phyloP scores from a whole-genome alignment of 53 echinoderm and acorn worm species.

The Mesocentrotus franciscanus region DNA sequence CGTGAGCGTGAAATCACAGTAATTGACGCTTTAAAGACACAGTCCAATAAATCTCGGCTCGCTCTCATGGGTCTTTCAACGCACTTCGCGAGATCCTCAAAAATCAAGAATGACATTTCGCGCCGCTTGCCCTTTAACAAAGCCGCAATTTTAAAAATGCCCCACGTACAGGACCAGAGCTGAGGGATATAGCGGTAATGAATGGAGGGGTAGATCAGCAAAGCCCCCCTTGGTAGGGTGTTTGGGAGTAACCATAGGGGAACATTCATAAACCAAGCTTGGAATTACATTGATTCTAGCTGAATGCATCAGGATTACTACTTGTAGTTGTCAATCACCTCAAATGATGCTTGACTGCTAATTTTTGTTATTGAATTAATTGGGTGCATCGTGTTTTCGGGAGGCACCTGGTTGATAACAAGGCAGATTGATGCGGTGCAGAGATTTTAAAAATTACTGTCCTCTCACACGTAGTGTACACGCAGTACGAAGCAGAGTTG shows the following conservation, averaged over 20 bases:
- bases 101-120: neutral
- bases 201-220: neutral
- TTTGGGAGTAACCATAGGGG: neutral
- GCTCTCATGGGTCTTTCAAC: neutral
- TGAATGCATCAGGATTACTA: neutral
- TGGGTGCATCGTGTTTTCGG: neutral
- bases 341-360: neutral
- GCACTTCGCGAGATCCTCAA: neutral
- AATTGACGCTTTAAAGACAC: slow-evolving; percentile 65
- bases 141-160: neutral
- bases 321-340: neutral
- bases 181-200: neutral
- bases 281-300: slow-evolving; percentile 8
- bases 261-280: neutral
- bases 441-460: neutral
- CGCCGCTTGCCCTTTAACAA: slow-evolving; percentile 21
- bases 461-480: too few species aligned
- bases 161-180: neutral
- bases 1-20: slow-evolving; percentile 50
- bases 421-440: neutral
- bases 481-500: too few species aligned
- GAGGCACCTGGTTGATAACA: neutral
- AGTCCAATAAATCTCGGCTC: neutral
- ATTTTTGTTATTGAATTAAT: slow-evolving; percentile 25
- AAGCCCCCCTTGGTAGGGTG: neutral